Evolutionary conservation across 1,140 invertebrate species (phyloP).

Genomic region (Rhagoletis zephyria): DNA sequence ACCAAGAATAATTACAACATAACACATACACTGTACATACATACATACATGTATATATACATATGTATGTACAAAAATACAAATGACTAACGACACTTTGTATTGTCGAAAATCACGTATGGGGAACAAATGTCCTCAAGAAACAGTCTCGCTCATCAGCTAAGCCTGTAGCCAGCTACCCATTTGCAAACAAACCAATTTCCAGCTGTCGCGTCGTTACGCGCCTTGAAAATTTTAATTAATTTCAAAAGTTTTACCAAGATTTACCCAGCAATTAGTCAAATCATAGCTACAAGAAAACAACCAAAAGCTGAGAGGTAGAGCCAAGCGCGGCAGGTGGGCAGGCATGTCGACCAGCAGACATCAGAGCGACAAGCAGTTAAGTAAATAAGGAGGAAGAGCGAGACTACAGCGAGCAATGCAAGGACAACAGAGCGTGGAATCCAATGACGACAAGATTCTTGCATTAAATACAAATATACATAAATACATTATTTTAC

Average conservation of each 20-base stretch:
- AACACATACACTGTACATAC: background rate
- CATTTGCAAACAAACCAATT: conserved; percentile 28
- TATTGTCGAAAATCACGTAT: background rate
- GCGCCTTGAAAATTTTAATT: conserved; percentile 46
- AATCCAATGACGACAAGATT: background rate
- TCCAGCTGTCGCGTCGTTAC: conserved; percentile 38
- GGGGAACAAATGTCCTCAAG: background rate
- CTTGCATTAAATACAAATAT: background rate
- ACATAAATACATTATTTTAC: background rate
- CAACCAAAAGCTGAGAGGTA: background rate
- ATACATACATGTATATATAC: background rate
- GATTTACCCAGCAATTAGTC: conserved; percentile 50
- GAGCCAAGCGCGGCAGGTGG: background rate
- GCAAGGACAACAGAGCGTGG: background rate
- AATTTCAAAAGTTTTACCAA: conserved; percentile 51
- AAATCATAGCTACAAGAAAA: conserved; percentile 29
- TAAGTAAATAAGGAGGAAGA: background rate
- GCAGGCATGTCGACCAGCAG: background rate
- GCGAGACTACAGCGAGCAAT: background rate
- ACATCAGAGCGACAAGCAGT: conserved; percentile 7
- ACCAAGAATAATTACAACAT: background rate
- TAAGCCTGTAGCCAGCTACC: background rate
- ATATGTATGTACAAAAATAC: background rate
- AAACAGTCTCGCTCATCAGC: conserved; percentile 7
- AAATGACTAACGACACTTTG: background rate